Conservation (phyloP, 2,113 vertebrate genomes). For the Cebidichthys violaceus region DNA sequence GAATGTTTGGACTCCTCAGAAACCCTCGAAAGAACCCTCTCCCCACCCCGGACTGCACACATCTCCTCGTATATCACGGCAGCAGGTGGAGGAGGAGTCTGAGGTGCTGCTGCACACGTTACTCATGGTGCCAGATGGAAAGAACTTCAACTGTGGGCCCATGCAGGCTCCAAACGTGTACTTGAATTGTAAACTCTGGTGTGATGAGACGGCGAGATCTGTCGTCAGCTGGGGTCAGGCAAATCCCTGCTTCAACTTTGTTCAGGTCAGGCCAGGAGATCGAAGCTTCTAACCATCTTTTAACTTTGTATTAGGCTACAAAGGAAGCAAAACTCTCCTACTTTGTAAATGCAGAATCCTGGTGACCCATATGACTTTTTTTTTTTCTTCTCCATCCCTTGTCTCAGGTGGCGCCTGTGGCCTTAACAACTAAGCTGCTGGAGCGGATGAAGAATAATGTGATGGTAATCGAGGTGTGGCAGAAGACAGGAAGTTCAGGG, state of each 20-base stretch:
- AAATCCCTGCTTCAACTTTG: slow-evolving; percentile 89
- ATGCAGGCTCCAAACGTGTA: slow-evolving; percentile 86
- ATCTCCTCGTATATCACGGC: slow-evolving; percentile 15
- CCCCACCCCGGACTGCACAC: not conserved
- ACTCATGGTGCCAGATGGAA: slow-evolving; percentile 93
- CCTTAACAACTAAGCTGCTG: slow-evolving; percentile 86
- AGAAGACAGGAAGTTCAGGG: slow-evolving; percentile 83
- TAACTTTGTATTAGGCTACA: not conserved
- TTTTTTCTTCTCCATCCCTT: not conserved
- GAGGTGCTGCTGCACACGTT: slow-evolving; percentile 88
- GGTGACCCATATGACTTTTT: not conserved
- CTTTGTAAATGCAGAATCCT: not conserved
- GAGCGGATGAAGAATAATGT: slow-evolving; percentile 95
- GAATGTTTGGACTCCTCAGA: slow-evolving; percentile 16
- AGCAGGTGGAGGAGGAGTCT: slow-evolving; percentile 61
- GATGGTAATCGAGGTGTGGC: slow-evolving; percentile 96
- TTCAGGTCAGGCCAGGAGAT: slow-evolving; percentile 84
- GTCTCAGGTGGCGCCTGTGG: slow-evolving; percentile 90
- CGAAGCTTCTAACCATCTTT: not conserved
- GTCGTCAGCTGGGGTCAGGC: slow-evolving; percentile 87
- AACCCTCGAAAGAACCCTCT: not conserved
- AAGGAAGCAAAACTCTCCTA: no score
- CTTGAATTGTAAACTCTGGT: slow-evolving; percentile 92
- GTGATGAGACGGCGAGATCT: slow-evolving; percentile 87
- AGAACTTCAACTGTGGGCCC: slow-evolving; percentile 81